Conservation (phyloP, 2,888 invertebrate genomes). For the Lycocerus yunnanus region DNA sequence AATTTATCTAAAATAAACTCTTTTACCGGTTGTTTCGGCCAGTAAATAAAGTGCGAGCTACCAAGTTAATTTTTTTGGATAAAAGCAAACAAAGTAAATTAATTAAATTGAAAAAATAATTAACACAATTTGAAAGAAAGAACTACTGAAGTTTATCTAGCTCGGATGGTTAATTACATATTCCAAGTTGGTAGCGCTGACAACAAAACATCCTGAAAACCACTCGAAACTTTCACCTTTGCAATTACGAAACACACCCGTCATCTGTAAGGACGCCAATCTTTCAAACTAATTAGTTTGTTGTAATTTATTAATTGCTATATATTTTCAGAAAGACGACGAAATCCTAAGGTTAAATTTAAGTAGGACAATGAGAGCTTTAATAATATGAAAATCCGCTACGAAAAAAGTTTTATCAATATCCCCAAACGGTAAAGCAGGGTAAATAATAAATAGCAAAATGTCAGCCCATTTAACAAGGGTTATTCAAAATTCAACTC, state of each 20-base stretch:
- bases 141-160: not conserved
- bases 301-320: not conserved
- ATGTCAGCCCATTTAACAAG: not conserved
- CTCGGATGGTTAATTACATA: conserved; percentile 7
- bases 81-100: not conserved
- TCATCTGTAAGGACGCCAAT: not conserved
- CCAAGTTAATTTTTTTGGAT: not conserved
- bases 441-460: not conserved
- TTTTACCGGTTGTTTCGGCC: not conserved
- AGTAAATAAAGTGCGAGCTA: not conserved
- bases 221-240: conserved; percentile 4
- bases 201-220: conserved; percentile 11
- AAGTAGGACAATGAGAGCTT: not conserved
- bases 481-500: not conserved
- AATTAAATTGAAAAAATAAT: not conserved
- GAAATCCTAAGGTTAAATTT: no score
- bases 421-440: not conserved
- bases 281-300: not conserved
- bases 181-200: not conserved
- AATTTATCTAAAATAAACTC: not conserved
- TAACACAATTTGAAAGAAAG: not conserved
- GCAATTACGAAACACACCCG: conserved; percentile 2
- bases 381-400: not conserved
- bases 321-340: no score
- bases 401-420: not conserved